Evolutionary conservation across 2,888 invertebrate species (phyloP), one percentile per base, ranked within the genome.

Genomic region (Drosophila quasianomalipes): DNA sequence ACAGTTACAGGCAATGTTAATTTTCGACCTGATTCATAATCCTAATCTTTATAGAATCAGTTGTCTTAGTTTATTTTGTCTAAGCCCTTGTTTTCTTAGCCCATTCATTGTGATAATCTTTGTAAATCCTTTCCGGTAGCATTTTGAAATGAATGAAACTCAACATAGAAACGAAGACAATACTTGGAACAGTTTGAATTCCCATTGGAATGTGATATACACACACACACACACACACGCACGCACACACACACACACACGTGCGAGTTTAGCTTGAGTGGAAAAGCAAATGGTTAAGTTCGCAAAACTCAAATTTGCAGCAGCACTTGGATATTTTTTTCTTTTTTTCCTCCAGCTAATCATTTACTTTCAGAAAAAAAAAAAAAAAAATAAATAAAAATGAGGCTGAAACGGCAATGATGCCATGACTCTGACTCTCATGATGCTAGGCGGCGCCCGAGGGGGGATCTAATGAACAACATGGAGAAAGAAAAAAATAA

Each of bases 301-400:
- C 58, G 49, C 67, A 63, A 33, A 52, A 5, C 31, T 59, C 60
- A 66, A 73, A 73, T 66, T 65, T 47, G 41, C 59, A 49, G 55
- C 70, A 63, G 64, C 39, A 47, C 49, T 75, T 41, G 60, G n/a
- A 19, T 33, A 47, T 26, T 26, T 47, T n/a, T 14, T 7, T 14
- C 0, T 22, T 44, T 37, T 65, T 53, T 30, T 39, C 47, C 54
- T 31, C 41, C 26, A 49, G 28, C 78, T 75, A 83, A 88, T 83
- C 78, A 78, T 81, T 80, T 63, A 74, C 79, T 83, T 83, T 79
- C 74, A 83, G 89, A 85, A 74, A 74, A 58, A 84, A 85, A 74
- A 74, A 58, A 47, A 52, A 51, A 51, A 39, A 28, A 49, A 41
- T 16, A 30, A 57, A 59, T 44, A 33, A 53, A 37, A 68, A 68